Evolutionary conservation across 1,140 invertebrate species (phyloP).

Genomic region (Tetragnatha versicolor): DNA sequence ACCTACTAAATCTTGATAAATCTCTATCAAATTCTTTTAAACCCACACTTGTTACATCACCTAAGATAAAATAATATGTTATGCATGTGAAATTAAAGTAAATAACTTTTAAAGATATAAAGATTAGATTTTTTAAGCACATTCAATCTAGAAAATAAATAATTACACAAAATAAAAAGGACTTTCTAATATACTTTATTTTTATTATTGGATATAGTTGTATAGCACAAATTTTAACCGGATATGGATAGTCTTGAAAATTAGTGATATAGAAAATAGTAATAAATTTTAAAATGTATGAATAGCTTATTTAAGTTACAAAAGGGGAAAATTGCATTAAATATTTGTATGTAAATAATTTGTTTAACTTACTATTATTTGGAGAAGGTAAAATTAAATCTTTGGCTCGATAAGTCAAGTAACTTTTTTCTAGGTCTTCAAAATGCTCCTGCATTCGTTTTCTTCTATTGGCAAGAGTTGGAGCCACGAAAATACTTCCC

Average conservation of each 20-base stretch:
- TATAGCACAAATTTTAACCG: no score
- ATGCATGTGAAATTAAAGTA: background rate
- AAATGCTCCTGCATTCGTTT: constrained; percentile 85
- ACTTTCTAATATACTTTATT: no score
- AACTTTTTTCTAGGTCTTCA: constrained; percentile 88
- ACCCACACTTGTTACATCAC: constrained; percentile 62
- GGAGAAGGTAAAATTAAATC: background rate
- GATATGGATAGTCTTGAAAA: no score
- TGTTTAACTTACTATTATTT: background rate
- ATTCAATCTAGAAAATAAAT: no score
- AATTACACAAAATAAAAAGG: no score
- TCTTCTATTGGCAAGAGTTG: constrained; percentile 65
- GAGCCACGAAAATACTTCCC: constrained; percentile 57
- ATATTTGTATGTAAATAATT: no score
- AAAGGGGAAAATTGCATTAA: no score
- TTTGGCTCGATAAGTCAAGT: constrained; percentile 71
- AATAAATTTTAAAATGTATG: no score
- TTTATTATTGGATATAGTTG: no score
- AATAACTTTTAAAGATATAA: background rate
- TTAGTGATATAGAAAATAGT: no score
- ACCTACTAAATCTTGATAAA: constrained; percentile 87
- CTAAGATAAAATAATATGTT: constrained; percentile 59
- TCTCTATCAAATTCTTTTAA: constrained; percentile 85
- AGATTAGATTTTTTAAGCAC: background rate
- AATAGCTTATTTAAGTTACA: no score